Percentiles rank a stretch among this genome's conserved stretches.
phyloP scores from a whole-genome alignment of 2,113 vertebrate species.

The Ptyas mucosa region DNA sequence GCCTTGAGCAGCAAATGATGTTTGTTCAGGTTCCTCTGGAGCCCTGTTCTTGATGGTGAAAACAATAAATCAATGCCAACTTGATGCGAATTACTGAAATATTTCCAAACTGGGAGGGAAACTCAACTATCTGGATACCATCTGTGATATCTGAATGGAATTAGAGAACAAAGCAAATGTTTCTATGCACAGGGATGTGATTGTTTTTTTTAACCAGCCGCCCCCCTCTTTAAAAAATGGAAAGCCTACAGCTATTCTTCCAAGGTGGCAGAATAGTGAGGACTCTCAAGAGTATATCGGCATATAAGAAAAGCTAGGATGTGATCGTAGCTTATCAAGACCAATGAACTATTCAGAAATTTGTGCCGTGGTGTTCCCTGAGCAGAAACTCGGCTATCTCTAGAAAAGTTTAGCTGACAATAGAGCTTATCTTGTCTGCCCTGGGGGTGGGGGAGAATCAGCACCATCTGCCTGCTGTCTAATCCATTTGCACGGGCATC shows the following conservation, averaged over 20 bases:
- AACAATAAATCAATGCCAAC: neutral
- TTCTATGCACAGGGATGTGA: neutral
- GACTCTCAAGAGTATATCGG: neutral
- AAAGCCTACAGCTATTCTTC: neutral
- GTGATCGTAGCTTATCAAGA: conserved; percentile 11
- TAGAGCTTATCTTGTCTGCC: conserved; percentile 13
- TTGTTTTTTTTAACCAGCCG: neutral
- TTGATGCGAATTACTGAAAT: neutral
- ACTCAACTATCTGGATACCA: neutral
- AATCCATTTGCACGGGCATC: neutral
- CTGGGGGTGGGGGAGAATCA: neutral
- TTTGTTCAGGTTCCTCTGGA: neutral
- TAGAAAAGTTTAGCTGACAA: conserved; percentile 23
- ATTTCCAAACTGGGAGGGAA: conserved; percentile 13
- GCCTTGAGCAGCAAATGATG: neutral
- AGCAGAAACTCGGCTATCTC: conserved; percentile 14
- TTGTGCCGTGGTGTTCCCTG: neutral
- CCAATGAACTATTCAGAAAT: neutral
- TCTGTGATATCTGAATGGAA: neutral
- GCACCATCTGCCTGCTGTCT: conserved; percentile 42
- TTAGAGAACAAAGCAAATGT: neutral
- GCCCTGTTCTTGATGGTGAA: neutral
- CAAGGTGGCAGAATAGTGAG: neutral
- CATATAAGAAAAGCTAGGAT: neutral
- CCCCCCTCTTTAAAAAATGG: neutral